phyloP scores from a whole-genome alignment of 1,140 invertebrate genomes.

The Paralvinella palmiformis region DNA sequence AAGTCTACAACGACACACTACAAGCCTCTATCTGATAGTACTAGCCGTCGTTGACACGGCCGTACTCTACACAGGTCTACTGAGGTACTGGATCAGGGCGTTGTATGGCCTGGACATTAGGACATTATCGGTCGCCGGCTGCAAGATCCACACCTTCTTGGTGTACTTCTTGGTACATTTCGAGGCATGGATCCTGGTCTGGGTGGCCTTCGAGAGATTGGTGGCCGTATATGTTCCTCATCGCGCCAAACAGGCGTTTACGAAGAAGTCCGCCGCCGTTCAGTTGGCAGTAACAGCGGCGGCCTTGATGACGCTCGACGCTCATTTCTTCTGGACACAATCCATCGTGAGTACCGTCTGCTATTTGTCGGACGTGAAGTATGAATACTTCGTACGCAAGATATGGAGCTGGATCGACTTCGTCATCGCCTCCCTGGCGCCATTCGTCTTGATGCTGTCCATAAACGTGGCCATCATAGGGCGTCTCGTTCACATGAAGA shows the following conservation, averaged over 20 bases:
- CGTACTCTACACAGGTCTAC: slow-evolving; percentile 37
- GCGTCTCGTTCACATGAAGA: background rate
- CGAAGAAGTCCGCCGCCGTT: background rate
- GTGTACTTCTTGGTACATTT: slow-evolving; percentile 5
- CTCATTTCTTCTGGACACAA: slow-evolving; percentile 3
- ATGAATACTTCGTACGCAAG: background rate
- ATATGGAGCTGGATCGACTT: slow-evolving; percentile 1
- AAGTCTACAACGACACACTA: slow-evolving; percentile 35
- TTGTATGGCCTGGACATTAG: slow-evolving; percentile 17
- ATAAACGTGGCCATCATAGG: slow-evolving; percentile 10
- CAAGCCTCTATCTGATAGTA: slow-evolving; percentile 41
- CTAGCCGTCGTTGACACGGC: slow-evolving; percentile 44
- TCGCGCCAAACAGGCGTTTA: background rate
- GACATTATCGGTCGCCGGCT: background rate
- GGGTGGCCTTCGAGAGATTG: slow-evolving; percentile 24
- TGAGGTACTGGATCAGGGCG: slow-evolving; percentile 40
- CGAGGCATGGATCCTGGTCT: slow-evolving; percentile 22
- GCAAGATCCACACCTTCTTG: slow-evolving; percentile 11
- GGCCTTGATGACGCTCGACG: background rate
- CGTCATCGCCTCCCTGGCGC: slow-evolving; percentile 4
- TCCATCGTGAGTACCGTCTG: background rate
- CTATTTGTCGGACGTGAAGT: too few species aligned
- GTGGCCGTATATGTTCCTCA: slow-evolving; percentile 24
- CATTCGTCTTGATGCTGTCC: slow-evolving; percentile 14
- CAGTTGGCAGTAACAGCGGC: background rate